Evolutionary conservation across 2,888 invertebrate genomes (phyloP).

Genomic region (Ectemnius cavifrons): DNA sequence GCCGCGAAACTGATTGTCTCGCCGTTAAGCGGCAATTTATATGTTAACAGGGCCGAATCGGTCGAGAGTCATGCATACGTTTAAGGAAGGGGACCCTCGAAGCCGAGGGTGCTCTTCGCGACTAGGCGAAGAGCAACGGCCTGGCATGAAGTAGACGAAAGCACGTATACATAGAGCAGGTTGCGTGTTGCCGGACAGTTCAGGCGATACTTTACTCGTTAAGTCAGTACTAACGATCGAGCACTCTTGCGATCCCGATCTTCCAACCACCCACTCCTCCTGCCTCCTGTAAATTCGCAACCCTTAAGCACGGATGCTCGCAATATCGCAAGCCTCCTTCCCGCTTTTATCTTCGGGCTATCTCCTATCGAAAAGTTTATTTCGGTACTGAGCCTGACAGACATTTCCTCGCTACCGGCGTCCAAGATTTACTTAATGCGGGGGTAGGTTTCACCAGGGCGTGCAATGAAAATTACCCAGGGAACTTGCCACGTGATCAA

Average conservation of each 20-base stretch:
- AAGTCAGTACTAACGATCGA: constrained; percentile 34
- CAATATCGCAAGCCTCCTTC: too few relatives aligned
- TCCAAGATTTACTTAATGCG: too few relatives aligned
- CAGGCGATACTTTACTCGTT: constrained; percentile 47
- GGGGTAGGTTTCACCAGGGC: too few relatives aligned
- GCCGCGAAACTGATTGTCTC: constrained; percentile 68
- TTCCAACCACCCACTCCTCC: neutral
- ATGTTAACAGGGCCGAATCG: constrained; percentile 74
- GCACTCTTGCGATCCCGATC: neutral
- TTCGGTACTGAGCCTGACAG: too few relatives aligned
- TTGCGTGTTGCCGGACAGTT: constrained; percentile 30
- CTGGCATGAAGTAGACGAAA: neutral
- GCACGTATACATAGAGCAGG: neutral
- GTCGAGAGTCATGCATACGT: constrained; percentile 73
- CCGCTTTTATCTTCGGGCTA: neutral
- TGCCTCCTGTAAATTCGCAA: too few relatives aligned
- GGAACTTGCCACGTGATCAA: too few relatives aligned
- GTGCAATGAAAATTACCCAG: too few relatives aligned
- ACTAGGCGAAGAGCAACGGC: neutral
- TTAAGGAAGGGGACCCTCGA: constrained; percentile 55
- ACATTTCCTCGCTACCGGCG: too few relatives aligned
- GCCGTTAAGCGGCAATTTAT: constrained; percentile 74
- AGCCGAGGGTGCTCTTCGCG: too few relatives aligned
- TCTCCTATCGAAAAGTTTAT: too few relatives aligned
- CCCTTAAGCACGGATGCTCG: too few relatives aligned